phyloP scores from a whole-genome alignment of 2,888 invertebrate genomes.

The Drosophila incognita region DNA sequence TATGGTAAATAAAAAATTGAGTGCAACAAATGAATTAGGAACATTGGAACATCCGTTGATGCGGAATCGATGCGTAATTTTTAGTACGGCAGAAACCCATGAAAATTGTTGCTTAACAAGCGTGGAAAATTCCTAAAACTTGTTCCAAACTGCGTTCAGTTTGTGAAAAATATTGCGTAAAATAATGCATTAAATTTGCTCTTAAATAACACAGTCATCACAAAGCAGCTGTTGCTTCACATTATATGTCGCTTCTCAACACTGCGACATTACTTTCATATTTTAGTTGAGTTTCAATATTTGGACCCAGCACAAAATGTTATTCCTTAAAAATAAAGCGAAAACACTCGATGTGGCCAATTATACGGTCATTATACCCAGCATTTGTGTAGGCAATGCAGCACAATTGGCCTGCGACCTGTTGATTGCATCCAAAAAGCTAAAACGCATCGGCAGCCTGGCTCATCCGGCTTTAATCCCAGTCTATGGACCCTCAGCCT shows the following conservation, averaged over 20 bases:
- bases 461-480: constrained; percentile 92
- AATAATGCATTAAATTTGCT: background rate
- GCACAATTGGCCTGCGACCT: constrained; percentile 94
- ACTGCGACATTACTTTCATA: constrained; percentile 74
- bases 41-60: background rate
- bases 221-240: background rate
- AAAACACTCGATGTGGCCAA: constrained; percentile 86
- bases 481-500: constrained; percentile 92
- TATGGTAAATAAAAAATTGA: background rate
- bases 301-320: constrained; percentile 54
- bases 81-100: background rate
- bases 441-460: constrained; percentile 89
- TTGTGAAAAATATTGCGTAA: background rate
- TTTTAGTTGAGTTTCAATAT: constrained; percentile 55
- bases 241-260: constrained; percentile 20
- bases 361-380: constrained; percentile 90
- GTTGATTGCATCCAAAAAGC: constrained; percentile 90
- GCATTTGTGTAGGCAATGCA: constrained; percentile 96
- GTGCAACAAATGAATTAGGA: background rate
- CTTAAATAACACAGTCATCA: background rate
- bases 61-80: background rate
- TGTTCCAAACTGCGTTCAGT: background rate
- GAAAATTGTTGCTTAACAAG: background rate
- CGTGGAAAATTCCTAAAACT: background rate
- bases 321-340: constrained; percentile 77